Conservation (phyloP, 2,797 vertebrate genomes). For the Myioborus miniatus region DNA sequence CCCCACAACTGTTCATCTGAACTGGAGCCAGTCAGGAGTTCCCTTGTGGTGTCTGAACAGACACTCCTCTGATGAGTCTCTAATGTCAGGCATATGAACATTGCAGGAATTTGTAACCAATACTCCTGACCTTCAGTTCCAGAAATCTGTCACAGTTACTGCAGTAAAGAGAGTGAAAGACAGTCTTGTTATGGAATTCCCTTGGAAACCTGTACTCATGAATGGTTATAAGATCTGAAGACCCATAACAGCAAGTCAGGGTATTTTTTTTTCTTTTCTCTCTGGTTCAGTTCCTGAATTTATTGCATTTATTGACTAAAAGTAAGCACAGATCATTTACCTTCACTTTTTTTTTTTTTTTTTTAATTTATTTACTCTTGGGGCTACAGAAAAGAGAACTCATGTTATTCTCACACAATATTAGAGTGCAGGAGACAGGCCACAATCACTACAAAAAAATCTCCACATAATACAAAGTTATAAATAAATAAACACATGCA, state of each 20-base stretch:
- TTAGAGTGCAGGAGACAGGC: neutral
- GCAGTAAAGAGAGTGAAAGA: neutral
- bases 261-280: neutral
- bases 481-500: neutral
- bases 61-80: fast-evolving
- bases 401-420: neutral
- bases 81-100: neutral
- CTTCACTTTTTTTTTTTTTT: neutral
- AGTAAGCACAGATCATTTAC: neutral
- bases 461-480: neutral
- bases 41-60: neutral
- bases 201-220: neutral
- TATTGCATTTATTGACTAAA: neutral
- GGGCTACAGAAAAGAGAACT: neutral
- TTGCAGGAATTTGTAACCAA: neutral
- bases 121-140: neutral
- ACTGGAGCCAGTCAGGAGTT: neutral
- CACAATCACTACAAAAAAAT: neutral
- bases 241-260: neutral
- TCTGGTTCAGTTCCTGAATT: neutral
- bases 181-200: neutral
- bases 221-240: neutral
- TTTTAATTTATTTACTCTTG: neutral
- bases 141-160: neutral
- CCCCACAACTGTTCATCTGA: neutral